A percentile compares a stretch with the other conserved stretches of the same genome.
These are phyloP conservation scores for Corbicula japonica DNA, from an alignment of 2,888 invertebrate genomes.

Conservation along the genomic window DNA sequence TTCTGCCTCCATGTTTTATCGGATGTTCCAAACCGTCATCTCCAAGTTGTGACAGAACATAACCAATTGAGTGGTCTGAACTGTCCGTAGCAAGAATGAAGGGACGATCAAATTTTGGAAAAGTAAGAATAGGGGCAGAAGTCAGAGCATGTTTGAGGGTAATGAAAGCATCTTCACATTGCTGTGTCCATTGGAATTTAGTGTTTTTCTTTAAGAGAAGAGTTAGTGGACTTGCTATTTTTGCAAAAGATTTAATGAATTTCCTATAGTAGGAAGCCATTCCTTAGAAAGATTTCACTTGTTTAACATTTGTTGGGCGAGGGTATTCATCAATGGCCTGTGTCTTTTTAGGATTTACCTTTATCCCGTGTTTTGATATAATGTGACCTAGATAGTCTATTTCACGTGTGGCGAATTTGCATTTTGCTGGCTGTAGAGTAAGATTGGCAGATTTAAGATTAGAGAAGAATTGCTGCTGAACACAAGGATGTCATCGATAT, in stretches of 20 bases:
- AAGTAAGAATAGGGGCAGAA: constrained; percentile 40
- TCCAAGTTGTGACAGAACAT: constrained; percentile 32
- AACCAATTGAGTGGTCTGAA: too few relatives aligned
- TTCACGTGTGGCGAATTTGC: too few relatives aligned
- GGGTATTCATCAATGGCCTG: too few relatives aligned
- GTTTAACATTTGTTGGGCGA: constrained; percentile 30
- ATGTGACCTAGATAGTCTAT: too few relatives aligned
- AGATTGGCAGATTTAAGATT: too few relatives aligned
- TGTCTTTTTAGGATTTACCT: too few relatives aligned
- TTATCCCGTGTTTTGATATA: too few relatives aligned
- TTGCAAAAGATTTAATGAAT: too few relatives aligned
- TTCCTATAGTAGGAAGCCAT: constrained; percentile 51
- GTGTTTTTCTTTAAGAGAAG: constrained; percentile 51
- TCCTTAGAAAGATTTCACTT: constrained; percentile 47
- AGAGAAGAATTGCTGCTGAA: too few relatives aligned
- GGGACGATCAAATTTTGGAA: constrained; percentile 40
- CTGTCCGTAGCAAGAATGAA: constrained; percentile 50
- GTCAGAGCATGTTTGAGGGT: constrained; percentile 15
- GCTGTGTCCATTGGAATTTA: constrained; percentile 53
- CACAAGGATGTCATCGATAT: too few relatives aligned
- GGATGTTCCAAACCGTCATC: constrained; percentile 30
- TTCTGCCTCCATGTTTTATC: constrained; percentile 54
- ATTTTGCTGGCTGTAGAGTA: too few relatives aligned
- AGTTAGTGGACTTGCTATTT: constrained; percentile 53
- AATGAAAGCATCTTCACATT: constrained; percentile 31